Base-by-base conservation (phyloP, 2,797 vertebrate species). In the Hoplostethus mediterraneus region DNA sequence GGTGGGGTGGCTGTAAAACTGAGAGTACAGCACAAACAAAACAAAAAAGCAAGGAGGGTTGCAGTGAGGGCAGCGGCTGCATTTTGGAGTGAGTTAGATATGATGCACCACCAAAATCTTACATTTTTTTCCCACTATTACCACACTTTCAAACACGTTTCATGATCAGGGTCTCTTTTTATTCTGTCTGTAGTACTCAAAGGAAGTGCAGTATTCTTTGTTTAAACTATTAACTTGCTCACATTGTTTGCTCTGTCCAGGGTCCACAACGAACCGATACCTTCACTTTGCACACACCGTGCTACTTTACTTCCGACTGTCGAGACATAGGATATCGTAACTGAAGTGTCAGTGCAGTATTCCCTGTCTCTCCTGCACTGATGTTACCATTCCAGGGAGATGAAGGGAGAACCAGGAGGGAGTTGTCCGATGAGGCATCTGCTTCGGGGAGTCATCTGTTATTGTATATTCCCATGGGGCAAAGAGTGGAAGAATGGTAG, bases 301-400 rank as follows among this genome's bases (percentile, higher is more conserved):
- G 31, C 54, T 13, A 52, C 62, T 31, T 28, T 67, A 38, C 57
- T 60, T 65, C 79, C 73, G 61, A 70, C 66, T 40, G 61, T 45
- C 30, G 31, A 66, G 73, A 76, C 68, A 71, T 36, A 30, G 72
- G 38, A 77, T 38, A 33, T 48, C 80, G 54, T 67, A 75, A 66
- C 57, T 44, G 54, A 57, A 73, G 57, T 54, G 11, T 69, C 42
- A 0, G 30, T 21, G 3, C 49, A 38, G 71, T 53, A 42, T 60
- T 56, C 3, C 0, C 21, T 3, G 51, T 48, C 51, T 81, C 63
- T 52, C 66, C 79, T 56, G 71, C 71, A 57, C 42, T 60, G 69
- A 80, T 57, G 52, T 80, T 82, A 88, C 64, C 31, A 60, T 82
- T 17, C 82, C 82, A 51, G 36, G 31, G 21, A 65, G 56, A 66